Conservation (phyloP, 2,113 vertebrate genomes). For the Grantiella picta region DNA sequence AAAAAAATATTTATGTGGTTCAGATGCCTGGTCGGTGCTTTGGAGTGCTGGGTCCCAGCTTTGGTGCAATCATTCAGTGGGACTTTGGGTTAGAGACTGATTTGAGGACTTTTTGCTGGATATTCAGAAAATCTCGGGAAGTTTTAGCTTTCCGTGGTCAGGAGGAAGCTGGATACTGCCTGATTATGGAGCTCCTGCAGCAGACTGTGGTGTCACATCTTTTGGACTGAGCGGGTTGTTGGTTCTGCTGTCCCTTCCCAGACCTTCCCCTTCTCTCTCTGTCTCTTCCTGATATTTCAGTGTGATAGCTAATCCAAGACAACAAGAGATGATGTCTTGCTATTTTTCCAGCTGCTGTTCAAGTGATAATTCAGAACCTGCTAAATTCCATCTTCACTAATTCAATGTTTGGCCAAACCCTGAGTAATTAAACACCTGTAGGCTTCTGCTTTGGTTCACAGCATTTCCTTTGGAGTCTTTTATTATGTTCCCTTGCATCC, state of each 20-base stretch:
- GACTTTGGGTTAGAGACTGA: background rate
- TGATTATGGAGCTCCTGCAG: background rate
- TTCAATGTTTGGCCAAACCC: background rate
- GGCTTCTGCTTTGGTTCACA: background rate
- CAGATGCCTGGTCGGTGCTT: background rate
- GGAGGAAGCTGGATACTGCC: background rate
- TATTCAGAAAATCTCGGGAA: background rate
- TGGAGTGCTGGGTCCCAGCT: background rate
- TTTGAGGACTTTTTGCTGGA: background rate
- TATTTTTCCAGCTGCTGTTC: background rate
- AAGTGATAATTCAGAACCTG: background rate
- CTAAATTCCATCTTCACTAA: background rate
- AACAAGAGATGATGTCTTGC: background rate
- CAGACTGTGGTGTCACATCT: background rate
- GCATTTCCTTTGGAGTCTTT: background rate
- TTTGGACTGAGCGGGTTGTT: background rate
- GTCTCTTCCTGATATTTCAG: background rate
- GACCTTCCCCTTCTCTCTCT: background rate
- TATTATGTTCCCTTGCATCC: background rate
- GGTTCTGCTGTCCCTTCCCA: background rate
- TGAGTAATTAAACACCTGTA: background rate
- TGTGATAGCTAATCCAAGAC: background rate
- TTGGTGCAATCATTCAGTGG: background rate
- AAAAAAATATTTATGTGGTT: background rate
- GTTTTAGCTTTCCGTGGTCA: background rate